Evolutionary conservation across 2,888 invertebrate genomes (phyloP).

Genomic region (Panzeria rudis): DNA sequence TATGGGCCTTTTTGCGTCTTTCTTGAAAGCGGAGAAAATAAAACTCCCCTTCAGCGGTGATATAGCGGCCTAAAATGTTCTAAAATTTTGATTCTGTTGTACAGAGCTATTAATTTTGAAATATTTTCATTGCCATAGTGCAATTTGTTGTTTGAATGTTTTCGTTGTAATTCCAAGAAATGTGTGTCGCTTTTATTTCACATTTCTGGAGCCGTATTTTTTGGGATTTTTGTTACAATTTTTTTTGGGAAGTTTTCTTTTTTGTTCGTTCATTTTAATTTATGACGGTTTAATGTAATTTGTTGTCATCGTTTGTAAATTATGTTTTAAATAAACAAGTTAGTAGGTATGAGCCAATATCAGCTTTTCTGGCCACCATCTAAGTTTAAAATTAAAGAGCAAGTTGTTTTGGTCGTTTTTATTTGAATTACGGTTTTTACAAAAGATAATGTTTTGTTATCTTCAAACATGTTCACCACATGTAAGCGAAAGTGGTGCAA

Average conservation of each 20-base stretch:
- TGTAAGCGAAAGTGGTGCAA: conserved; percentile 69
- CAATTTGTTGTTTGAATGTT: not conserved
- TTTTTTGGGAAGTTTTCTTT: conserved; percentile 42
- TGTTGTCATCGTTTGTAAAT: conserved; percentile 69
- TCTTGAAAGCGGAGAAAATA: no score
- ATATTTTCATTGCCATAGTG: not conserved
- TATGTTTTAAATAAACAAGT: conserved; percentile 58
- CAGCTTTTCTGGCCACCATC: conserved; percentile 56
- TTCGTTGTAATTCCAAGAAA: conserved; percentile 53
- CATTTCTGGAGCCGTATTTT: conserved; percentile 21
- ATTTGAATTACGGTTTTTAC: conserved; percentile 2
- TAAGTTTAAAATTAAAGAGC: conserved; percentile 50
- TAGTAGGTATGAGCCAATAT: conserved; percentile 13
- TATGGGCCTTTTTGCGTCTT: no score
- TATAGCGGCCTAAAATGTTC: no score
- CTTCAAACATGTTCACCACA: conserved; percentile 4
- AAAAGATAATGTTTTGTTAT: conserved; percentile 33
- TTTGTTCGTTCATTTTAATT: conserved; percentile 55
- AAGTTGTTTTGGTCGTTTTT: conserved; percentile 33
- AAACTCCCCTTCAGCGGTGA: no score
- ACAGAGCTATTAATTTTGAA: not conserved
- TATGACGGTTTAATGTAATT: conserved; percentile 68
- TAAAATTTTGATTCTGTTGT: no score
- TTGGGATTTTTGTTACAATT: conserved; percentile 33
- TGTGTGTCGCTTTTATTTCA: conserved; percentile 32